phyloP scores from a whole-genome alignment of 2,888 invertebrate species.

The Ophion slaviceki region DNA sequence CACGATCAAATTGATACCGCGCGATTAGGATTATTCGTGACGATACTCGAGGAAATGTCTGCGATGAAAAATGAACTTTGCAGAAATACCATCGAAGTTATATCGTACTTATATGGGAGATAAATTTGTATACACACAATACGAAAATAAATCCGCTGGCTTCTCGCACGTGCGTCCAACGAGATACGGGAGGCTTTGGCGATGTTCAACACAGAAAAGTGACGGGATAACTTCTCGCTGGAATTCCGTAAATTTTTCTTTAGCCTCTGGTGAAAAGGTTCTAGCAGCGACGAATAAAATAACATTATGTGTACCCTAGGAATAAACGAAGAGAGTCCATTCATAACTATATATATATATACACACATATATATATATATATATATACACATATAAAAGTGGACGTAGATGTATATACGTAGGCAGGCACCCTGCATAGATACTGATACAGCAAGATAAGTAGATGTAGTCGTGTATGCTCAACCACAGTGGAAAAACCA shows the following conservation, averaged over 20 bases:
- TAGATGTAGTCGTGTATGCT: slow-evolving; percentile 46
- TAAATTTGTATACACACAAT: slow-evolving; percentile 14
- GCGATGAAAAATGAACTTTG: slow-evolving; percentile 54
- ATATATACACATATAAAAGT: neutral
- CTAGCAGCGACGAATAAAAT: slow-evolving; percentile 34
- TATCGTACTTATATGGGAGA: slow-evolving; percentile 21
- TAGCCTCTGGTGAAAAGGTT: slow-evolving; percentile 22
- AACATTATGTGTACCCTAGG: slow-evolving; percentile 5
- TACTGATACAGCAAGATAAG: slow-evolving; percentile 31
- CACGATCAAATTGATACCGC: slow-evolving; percentile 44
- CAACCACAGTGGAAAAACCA: slow-evolving; percentile 51
- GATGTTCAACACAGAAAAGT: slow-evolving; percentile 52
- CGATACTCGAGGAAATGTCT: slow-evolving; percentile 28
- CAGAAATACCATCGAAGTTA: slow-evolving; percentile 11
- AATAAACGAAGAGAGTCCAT: slow-evolving; percentile 31
- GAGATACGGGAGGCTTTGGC: slow-evolving; percentile 55
- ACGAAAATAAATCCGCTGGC: slow-evolving; percentile 38
- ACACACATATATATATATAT: neutral
- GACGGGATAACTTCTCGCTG: slow-evolving; percentile 53
- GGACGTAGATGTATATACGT: neutral
- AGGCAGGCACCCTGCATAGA: neutral
- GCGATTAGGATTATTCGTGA: slow-evolving; percentile 52
- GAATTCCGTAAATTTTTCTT: slow-evolving; percentile 52
- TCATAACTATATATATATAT: neutral
- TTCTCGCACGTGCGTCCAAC: slow-evolving; percentile 57